These are phyloP conservation scores for Amiota mariae DNA, from an alignment of 2,888 invertebrate genomes.

Conservation along the genomic window DNA sequence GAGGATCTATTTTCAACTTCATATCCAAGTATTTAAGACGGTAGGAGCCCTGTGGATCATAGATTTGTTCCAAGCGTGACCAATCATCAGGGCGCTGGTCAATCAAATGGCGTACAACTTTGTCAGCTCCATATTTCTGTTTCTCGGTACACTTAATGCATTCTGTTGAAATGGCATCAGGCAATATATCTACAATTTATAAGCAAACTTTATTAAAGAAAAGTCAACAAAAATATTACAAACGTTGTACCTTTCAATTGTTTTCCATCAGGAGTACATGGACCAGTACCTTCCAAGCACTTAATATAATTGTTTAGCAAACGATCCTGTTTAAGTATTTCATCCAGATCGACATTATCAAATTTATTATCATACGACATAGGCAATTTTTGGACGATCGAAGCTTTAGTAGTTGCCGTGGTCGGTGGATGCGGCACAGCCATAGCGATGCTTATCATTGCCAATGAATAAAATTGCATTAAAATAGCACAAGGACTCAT, in stretches of 20 bases:
- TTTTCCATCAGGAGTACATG: slow-evolving; percentile 81
- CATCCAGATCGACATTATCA: slow-evolving; percentile 81
- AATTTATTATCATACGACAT: slow-evolving; percentile 78
- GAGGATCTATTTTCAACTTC: neutral
- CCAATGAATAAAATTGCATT: no score
- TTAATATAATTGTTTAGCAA: slow-evolving; percentile 79
- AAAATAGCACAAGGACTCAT: no score
- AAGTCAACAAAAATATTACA: neutral
- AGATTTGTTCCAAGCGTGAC: slow-evolving; percentile 77
- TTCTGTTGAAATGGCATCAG: slow-evolving; percentile 81
- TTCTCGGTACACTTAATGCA: slow-evolving; percentile 81
- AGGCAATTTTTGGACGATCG: neutral
- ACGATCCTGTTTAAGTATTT: slow-evolving; percentile 79
- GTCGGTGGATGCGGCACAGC: slow-evolving; percentile 56
- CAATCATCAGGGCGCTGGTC: slow-evolving; percentile 76
- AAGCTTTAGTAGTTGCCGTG: slow-evolving; percentile 29
- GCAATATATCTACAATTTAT: slow-evolving; percentile 76
- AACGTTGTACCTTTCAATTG: slow-evolving; percentile 79
- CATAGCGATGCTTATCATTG: neutral
- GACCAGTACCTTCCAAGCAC: slow-evolving; percentile 79
- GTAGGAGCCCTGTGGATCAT: slow-evolving; percentile 78
- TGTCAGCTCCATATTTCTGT: slow-evolving; percentile 79
- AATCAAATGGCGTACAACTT: slow-evolving; percentile 76
- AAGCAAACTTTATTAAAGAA: slow-evolving; percentile 35
- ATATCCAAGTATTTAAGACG: slow-evolving; percentile 77